Evolutionary conservation across 2,797 vertebrate genomes (phyloP).

Genomic region (Leucoraja ocellata): DNA sequence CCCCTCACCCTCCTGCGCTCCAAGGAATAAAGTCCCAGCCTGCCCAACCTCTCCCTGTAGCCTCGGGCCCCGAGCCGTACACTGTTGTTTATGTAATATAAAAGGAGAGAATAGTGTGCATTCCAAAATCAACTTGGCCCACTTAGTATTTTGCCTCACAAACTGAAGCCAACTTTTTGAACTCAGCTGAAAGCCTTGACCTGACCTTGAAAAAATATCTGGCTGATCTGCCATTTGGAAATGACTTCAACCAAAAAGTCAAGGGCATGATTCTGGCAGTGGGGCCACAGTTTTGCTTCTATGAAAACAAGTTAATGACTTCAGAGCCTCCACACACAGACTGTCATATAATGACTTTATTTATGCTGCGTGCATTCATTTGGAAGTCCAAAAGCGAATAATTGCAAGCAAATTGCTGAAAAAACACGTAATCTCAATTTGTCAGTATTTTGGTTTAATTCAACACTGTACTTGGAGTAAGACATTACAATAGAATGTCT

Average conservation of each 20-base stretch:
- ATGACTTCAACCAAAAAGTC: slow-evolving; percentile 26
- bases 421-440: not conserved
- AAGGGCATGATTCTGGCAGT: slow-evolving; percentile 22
- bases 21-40: too few relatives aligned
- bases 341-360: not conserved
- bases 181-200: slow-evolving; percentile 9
- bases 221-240: not conserved
- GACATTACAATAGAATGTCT: not conserved
- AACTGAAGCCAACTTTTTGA: slow-evolving; percentile 15
- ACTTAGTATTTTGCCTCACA: not conserved
- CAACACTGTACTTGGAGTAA: not conserved
- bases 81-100: not conserved
- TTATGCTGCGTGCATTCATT: not conserved
- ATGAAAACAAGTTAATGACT: slow-evolving; percentile 25
- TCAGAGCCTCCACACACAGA: slow-evolving; percentile 5
- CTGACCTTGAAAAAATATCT: slow-evolving; percentile 23
- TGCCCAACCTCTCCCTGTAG: too few relatives aligned
- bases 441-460: not conserved
- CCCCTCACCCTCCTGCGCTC: too few relatives aligned
- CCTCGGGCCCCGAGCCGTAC: too few relatives aligned
- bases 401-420: not conserved
- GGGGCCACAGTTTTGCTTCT: not conserved
- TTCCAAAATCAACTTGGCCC: slow-evolving; percentile 20
- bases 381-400: not conserved
- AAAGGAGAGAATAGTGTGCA: not conserved